These are phyloP conservation scores for Leptinotarsa rubiginosa DNA, from an alignment of 2,888 invertebrate genomes.

Conservation along the genomic window DNA sequence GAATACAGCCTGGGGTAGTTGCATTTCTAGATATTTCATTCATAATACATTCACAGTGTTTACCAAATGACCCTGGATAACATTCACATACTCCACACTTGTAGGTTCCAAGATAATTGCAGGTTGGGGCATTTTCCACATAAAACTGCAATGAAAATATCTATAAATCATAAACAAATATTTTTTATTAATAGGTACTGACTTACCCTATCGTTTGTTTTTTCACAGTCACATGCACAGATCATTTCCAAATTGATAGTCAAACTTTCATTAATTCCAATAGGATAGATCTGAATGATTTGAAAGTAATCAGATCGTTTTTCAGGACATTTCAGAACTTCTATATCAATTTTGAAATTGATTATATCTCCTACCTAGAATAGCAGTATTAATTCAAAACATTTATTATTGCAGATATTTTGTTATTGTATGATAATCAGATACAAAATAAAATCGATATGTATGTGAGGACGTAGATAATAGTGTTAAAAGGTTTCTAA, in stretches of 20 bases:
- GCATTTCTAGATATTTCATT: conserved; percentile 48
- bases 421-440: too few species aligned
- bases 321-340: conserved; percentile 88
- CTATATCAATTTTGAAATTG: conserved; percentile 82
- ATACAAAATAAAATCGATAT: too few species aligned
- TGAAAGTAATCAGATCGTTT: conserved; percentile 85
- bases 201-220: conserved; percentile 69
- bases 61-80: conserved; percentile 82
- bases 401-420: not conserved
- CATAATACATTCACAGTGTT: conserved; percentile 85
- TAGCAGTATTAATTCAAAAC: not conserved
- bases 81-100: conserved; percentile 95
- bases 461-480: too few species aligned
- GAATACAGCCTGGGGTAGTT: conserved; percentile 45
- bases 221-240: conserved; percentile 96
- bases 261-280: conserved; percentile 92
- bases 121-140: conserved; percentile 75
- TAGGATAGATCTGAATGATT: conserved; percentile 90
- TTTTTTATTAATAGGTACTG: not conserved
- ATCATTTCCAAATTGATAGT: conserved; percentile 90
- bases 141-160: conserved; percentile 68
- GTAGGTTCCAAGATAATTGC: conserved; percentile 81
- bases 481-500: too few species aligned
- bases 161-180: not conserved
- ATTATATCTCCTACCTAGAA: conserved; percentile 85